phyloP scores from a whole-genome alignment of 2,888 invertebrate genomes.

The Yponomeuta cagnagella region DNA sequence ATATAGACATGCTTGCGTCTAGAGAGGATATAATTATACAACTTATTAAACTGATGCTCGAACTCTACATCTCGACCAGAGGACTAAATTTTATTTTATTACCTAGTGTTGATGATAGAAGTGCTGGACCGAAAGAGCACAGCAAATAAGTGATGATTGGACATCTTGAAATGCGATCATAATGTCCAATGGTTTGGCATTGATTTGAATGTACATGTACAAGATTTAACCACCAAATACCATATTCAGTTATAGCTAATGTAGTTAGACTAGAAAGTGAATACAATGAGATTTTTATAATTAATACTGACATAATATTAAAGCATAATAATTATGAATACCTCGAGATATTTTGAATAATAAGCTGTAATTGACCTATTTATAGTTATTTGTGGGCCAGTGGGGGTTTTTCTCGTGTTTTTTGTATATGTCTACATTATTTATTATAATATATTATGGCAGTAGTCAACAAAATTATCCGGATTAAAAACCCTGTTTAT shows the following conservation, averaged over 20 bases:
- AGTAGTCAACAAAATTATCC: too few relatives aligned
- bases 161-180: too few relatives aligned
- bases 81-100: not conserved
- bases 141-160: too few relatives aligned
- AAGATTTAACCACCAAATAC: conserved; percentile 71
- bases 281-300: conserved; percentile 3
- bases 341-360: too few relatives aligned
- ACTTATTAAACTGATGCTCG: not conserved
- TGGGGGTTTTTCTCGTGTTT: too few relatives aligned
- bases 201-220: conserved; percentile 69
- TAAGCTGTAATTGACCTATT: too few relatives aligned
- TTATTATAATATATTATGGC: too few relatives aligned
- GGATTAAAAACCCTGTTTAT: too few relatives aligned
- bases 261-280: conserved; percentile 73
- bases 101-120: not conserved
- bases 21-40: not conserved
- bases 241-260: conserved; percentile 64
- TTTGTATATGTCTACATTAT: too few relatives aligned
- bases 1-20: not conserved
- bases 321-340: not conserved
- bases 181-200: conserved; percentile 29
- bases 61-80: too few relatives aligned
- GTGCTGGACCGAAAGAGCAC: not conserved
- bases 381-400: too few relatives aligned
- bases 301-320: not conserved